Base-by-base conservation (phyloP, 2,113 vertebrate genomes). In the Cochlearius cochlearius region DNA sequence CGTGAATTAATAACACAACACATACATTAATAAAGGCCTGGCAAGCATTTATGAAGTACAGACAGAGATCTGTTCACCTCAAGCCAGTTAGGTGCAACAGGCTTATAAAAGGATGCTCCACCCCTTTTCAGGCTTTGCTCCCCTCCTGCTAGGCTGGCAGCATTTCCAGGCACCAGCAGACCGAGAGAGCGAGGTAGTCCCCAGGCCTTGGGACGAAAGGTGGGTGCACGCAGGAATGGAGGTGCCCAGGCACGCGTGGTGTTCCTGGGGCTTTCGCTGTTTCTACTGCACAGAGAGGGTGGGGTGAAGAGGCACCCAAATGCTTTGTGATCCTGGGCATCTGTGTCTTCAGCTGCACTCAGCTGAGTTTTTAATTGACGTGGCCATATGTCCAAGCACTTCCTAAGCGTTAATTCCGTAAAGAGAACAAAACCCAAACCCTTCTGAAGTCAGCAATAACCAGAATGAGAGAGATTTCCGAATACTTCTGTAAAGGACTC, bases 171-270 rank as follows among this genome's bases (percentile, higher is more conserved):
- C 27, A 76, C 22, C 8, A 3, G 0, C 12, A 45, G 32, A 29
- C 30, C 1, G 0, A 30, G 66, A 47, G 6, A 53, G 21, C 0
- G 1, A 72, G 52, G n/a, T 22, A 39, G 1, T 62, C 14, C 45
- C 39, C 86, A 38, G 38, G 21, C 15, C 10, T 15, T 18, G 22
- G 23, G 38, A 43, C 15, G 64, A 74, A 64, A 78, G 2, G 14
- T 18, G 15, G n/a, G n/a, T 60, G 21, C 39, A 18, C 3, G 2
- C 13, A 52, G 53, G 36, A 63, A 74, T 0, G 2, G 29, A 73
- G 30, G 26, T 63, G 34, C 7, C 66, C 38, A 27, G 36, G 52
- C 2, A 0, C 4, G 12, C 2, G 0, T 22, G 45, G 27, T 74
- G 45, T 9, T 94, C 26, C 49, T 45, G 36, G 36, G 32, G 15